Conservation (phyloP, 2,113 vertebrate species). For the Xenotilapia longispinis region DNA sequence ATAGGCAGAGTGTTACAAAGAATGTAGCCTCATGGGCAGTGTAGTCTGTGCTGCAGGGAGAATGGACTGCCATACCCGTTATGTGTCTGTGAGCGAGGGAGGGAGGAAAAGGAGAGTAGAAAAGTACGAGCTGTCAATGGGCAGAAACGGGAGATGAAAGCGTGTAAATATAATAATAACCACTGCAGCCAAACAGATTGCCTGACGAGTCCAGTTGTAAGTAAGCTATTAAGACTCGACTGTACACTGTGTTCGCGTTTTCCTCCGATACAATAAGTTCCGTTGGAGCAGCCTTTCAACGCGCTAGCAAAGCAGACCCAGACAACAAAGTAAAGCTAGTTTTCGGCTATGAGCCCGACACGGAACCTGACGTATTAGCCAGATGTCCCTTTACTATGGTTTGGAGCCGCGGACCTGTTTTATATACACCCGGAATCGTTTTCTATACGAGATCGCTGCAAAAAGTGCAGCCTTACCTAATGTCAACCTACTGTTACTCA, state of each 20-base stretch:
- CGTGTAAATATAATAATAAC: not conserved
- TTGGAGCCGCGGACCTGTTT: not conserved
- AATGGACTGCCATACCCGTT: not conserved
- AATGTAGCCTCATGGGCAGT: not conserved
- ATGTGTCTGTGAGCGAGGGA: not conserved
- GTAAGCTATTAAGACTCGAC: not conserved
- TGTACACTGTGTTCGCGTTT: fast-evolving
- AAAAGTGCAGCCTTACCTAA: not conserved
- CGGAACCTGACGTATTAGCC: not conserved
- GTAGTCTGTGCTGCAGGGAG: not conserved
- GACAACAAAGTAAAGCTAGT: not conserved
- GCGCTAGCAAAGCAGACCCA: not conserved
- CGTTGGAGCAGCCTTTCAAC: not conserved
- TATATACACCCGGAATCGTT: fast-evolving
- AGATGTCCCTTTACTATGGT: not conserved
- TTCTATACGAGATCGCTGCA: not conserved
- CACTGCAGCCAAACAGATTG: not conserved
- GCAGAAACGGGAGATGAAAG: not conserved
- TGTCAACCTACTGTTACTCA: not conserved
- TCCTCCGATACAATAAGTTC: not conserved
- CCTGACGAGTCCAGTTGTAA: not conserved
- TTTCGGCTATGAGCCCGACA: not conserved
- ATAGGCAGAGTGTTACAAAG: not conserved
- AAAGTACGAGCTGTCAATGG: not conserved
- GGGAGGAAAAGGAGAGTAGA: not conserved